A percentile compares a stretch with the other conserved stretches of the same genome.
Conservation (phyloP, 2,888 invertebrate genomes). For the Callinectes sapidus region DNA sequence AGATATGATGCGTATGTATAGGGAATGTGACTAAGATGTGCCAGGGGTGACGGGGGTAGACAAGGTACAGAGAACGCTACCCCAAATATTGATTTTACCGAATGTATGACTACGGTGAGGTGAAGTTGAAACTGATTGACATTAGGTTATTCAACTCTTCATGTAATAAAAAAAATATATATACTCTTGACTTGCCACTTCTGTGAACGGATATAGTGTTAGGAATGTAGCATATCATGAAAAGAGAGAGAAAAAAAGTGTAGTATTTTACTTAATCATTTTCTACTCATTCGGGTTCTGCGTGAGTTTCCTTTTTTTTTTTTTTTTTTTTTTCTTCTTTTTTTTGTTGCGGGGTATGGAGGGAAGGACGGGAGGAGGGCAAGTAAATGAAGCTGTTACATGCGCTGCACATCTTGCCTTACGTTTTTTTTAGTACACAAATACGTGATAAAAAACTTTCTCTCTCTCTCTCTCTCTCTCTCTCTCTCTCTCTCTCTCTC, state of each 20-base stretch:
- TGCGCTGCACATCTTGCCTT: neutral
- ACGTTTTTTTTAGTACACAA: neutral
- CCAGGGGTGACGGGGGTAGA: neutral
- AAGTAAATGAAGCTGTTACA: neutral
- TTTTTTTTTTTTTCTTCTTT: neutral
- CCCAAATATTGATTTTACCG: too few relatives aligned
- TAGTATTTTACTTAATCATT: neutral
- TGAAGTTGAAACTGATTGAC: neutral
- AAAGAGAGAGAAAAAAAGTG: neutral
- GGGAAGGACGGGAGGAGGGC: neutral
- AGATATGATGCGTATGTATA: neutral
- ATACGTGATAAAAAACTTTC: neutral
- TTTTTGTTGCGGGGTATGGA: too few relatives aligned
- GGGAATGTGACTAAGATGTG: neutral
- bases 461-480: conserved; percentile 8
- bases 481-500: conserved; percentile 32
- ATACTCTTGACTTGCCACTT: neutral
- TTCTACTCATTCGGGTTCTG: neutral
- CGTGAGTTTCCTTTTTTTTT: neutral
- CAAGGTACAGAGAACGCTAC: too few relatives aligned
- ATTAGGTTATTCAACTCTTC: neutral
- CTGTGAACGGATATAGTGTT: neutral
- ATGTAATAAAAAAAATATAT: neutral
- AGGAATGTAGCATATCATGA: neutral
- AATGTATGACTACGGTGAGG: neutral